Evolutionary conservation across 2,113 vertebrate genomes (phyloP).

Genomic region (Tauraco erythrolophus): DNA sequence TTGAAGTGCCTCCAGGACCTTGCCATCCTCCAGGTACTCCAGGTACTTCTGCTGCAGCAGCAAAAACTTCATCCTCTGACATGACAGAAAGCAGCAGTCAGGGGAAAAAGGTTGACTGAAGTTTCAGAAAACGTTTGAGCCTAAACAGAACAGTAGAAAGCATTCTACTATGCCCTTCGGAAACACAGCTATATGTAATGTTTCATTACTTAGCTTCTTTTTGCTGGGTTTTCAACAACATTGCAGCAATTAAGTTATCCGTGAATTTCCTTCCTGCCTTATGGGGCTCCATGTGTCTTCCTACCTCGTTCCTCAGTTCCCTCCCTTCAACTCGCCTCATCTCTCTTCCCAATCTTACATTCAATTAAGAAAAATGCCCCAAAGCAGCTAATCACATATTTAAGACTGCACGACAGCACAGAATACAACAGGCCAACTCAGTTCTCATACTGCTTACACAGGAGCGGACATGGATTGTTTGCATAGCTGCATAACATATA

Average conservation of each 20-base stretch:
- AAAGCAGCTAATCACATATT: background rate
- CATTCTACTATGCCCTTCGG: constrained; percentile 79
- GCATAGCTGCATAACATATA: background rate
- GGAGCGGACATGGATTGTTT: background rate
- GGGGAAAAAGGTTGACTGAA: constrained; percentile 82
- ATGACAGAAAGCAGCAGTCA: constrained; percentile 84
- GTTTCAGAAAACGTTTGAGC: constrained; percentile 84
- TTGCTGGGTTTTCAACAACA: constrained; percentile 9
- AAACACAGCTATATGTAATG: constrained; percentile 67
- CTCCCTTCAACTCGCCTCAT: background rate
- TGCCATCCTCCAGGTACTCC: constrained; percentile 96
- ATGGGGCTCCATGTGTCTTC: background rate
- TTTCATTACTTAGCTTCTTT: constrained; percentile 66
- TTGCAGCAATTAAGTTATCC: background rate
- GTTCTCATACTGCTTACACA: background rate
- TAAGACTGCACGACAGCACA: background rate
- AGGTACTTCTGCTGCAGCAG: constrained; percentile 98
- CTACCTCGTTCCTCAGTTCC: background rate
- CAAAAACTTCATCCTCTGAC: constrained; percentile 97
- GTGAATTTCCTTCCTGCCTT: background rate
- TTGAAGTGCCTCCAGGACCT: constrained; percentile 95
- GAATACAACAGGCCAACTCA: background rate
- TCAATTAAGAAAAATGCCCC: background rate
- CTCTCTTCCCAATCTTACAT: background rate
- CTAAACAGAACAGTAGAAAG: constrained; percentile 84